A percentile compares a stretch with the other conserved stretches of the same genome.
Evolutionary conservation across 2,888 invertebrate genomes (phyloP).

Genomic region (Nebria brevicollis): DNA sequence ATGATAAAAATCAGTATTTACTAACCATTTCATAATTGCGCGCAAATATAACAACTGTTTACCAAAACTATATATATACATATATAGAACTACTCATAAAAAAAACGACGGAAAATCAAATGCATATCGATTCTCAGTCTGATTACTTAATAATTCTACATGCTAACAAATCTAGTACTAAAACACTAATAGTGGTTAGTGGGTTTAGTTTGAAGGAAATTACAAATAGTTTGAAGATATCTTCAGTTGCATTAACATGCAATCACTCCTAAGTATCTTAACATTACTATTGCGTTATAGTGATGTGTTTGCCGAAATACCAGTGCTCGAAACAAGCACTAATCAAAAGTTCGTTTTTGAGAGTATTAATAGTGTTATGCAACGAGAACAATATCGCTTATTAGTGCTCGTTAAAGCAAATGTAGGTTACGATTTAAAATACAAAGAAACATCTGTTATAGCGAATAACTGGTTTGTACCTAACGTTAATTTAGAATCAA

Average conservation of each 20-base stretch:
- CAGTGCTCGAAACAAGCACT: not conserved
- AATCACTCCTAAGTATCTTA: not conserved
- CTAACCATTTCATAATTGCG: not conserved
- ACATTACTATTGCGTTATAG: not conserved
- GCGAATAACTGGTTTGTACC: constrained; percentile 3
- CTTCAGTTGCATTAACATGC: not conserved
- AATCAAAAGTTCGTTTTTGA: not conserved
- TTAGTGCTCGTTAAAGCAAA: constrained; percentile 9
- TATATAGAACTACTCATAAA: not conserved
- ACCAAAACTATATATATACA: not conserved
- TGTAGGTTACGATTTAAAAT: constrained; percentile 14
- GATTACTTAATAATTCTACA: too few relatives aligned
- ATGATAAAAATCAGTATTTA: not conserved
- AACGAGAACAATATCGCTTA: constrained; percentile 26
- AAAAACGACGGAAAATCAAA: not conserved
- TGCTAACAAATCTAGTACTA: too few relatives aligned
- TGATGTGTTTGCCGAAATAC: not conserved
- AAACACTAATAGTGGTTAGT: too few relatives aligned
- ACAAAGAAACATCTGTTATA: constrained; percentile 6
- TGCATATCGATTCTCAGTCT: too few relatives aligned
- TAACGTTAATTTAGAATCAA: constrained; percentile 20
- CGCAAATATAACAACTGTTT: not conserved
- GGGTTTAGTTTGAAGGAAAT: too few relatives aligned
- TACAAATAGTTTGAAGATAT: too few relatives aligned
- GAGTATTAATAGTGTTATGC: not conserved